Evolutionary conservation across 2,888 invertebrate genomes (phyloP), one percentile per base, ranked within the genome.

Genomic region (Drosophila infuscata): DNA sequence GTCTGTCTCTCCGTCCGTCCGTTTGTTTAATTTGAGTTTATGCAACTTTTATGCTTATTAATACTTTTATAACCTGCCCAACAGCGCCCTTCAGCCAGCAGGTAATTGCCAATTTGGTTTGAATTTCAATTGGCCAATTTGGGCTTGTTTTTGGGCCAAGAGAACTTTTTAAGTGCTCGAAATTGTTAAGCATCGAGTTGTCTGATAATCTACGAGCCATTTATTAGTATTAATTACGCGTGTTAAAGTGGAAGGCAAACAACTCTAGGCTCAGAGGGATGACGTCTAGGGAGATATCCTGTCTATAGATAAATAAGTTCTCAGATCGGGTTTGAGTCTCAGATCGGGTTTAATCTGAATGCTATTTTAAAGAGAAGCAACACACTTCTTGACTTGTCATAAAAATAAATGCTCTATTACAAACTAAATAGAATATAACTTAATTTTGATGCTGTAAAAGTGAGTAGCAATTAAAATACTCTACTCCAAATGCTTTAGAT

Each of bases 11-110:
- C 17, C 30, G 51, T 33, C 48, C 61, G 60, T 63, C 62, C 52
- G 63, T 56, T 60, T 78, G 70, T 70, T 81, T 83, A 84, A 81
- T 84, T 81, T 56, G 75, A 75, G 82, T 75, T 83, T 84, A 81
- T 84, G 84, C 81, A 82, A 84, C 71, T 84, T 81, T 84, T 82
- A 84, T 82, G 81, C 81, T 84, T 84, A 81, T 81, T 81, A 81
- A 79, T 82, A 82, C 82, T 79, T 82, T 81, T 79, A 79, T 81
- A 38, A 59, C 75, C 63, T 53, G 52, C 30, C 49, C 33, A 61
- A 52, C 38, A 43, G 29, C n/a, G 17, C 29, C 29, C 49, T 36
- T n/a, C 29, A 20, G 46, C 20, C 4, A 33, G 49, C 65, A 82
- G 79, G 74, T 79, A 79, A 79, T 79, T 79, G 79, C 48, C 82